A percentile compares a stretch with the other conserved stretches of the same genome.
Conservation (phyloP, 1,140 invertebrate species). For the Drosophila novamexicana region DNA sequence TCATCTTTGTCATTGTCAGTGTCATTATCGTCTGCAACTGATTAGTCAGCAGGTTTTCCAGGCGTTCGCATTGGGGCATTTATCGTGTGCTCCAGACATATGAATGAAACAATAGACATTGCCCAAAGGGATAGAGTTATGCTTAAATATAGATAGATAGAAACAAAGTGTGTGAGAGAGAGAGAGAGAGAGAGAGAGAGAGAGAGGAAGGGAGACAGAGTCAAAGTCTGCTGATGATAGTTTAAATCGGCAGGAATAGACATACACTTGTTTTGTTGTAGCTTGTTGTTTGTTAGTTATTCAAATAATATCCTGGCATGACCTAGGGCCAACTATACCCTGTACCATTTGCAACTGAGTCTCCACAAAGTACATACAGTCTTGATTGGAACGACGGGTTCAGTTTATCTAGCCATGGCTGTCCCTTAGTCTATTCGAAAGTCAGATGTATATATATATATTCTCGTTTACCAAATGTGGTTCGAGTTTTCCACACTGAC, state of each 20-base stretch:
- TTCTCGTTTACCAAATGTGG: too few relatives aligned
- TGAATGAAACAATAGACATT: constrained; percentile 2
- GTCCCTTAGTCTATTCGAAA: too few relatives aligned
- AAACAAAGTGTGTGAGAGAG: not conserved
- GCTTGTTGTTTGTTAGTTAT: too few relatives aligned
- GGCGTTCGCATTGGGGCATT: not conserved
- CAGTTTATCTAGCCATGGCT: too few relatives aligned
- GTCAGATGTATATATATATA: too few relatives aligned
- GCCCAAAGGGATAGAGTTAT: not conserved
- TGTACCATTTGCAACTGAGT: too few relatives aligned
- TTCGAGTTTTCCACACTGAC: too few relatives aligned
- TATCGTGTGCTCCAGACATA: constrained; percentile 5
- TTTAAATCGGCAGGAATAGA: not conserved
- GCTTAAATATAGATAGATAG: not conserved
- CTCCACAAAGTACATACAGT: too few relatives aligned
- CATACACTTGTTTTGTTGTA: not conserved
- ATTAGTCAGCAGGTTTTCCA: constrained; percentile 69
- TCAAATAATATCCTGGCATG: too few relatives aligned
- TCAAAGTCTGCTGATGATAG: not conserved
- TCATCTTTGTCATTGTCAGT: constrained; percentile 50
- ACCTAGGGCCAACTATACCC: too few relatives aligned
- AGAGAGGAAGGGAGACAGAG: not conserved
- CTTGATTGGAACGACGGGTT: too few relatives aligned
- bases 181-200: not conserved
- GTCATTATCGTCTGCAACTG: constrained; percentile 61